A percentile compares a stretch with the other conserved stretches of the same genome.
These are phyloP conservation scores for Sinhomidia bicolor DNA, from an alignment of 2,888 invertebrate species.

Conservation along the genomic window DNA sequence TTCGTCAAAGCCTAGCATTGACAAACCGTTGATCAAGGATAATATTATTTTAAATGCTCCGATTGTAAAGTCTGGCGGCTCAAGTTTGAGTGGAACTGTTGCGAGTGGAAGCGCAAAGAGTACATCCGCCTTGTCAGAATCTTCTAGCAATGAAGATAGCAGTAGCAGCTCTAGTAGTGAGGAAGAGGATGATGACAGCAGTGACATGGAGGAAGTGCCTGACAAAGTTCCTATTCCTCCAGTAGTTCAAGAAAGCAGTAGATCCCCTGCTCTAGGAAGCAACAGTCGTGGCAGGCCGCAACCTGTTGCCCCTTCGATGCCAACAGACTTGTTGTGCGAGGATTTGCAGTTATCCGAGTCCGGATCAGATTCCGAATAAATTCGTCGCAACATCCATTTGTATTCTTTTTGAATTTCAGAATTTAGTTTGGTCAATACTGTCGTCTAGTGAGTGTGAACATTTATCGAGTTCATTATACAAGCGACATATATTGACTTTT, in stretches of 20 bases:
- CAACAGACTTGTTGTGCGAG: conserved; percentile 88
- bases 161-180: conserved; percentile 82
- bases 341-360: conserved; percentile 94
- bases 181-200: conserved; percentile 82
- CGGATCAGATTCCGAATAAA: conserved; percentile 84
- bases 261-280: not conserved
- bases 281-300: conserved; percentile 20
- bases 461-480: too few species aligned
- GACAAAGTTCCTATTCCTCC: conserved; percentile 67
- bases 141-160: conserved; percentile 81
- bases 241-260: conserved; percentile 47
- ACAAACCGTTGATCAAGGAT: conserved; percentile 82
- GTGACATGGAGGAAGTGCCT: conserved; percentile 75
- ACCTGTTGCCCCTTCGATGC: conserved; percentile 82
- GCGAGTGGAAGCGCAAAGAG: conserved; percentile 82
- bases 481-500: not conserved
- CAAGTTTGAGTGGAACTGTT: conserved; percentile 85
- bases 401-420: not conserved
- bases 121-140: conserved; percentile 82
- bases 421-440: not conserved
- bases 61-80: conserved; percentile 66
- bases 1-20: conserved; percentile 80
- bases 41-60: conserved; percentile 82
- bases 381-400: not conserved
- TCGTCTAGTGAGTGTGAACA: too few species aligned